Evolutionary conservation across 2,797 vertebrate genomes (phyloP).

Genomic region (Pelobates cultripes): DNA sequence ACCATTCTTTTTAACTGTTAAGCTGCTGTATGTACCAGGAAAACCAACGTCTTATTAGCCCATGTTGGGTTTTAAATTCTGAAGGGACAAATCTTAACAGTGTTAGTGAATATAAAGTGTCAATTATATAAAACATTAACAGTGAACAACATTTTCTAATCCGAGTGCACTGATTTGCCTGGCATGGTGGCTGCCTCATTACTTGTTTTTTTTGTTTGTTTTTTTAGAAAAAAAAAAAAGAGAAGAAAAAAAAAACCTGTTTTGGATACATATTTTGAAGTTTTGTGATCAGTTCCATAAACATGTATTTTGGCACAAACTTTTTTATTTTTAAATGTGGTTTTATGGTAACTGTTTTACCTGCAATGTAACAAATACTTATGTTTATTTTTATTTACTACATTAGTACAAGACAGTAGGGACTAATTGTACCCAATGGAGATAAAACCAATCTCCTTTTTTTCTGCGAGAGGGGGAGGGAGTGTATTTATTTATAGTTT

Average conservation of each 20-base stretch:
- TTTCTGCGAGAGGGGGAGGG: neutral
- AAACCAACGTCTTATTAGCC: slow-evolving; percentile 67
- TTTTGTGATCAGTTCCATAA: slow-evolving; percentile 67
- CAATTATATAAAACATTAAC: slow-evolving; percentile 64
- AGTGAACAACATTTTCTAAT: slow-evolving; percentile 69
- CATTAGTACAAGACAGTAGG: slow-evolving; percentile 52
- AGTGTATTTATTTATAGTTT: slow-evolving; percentile 38
- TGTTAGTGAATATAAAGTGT: slow-evolving; percentile 68
- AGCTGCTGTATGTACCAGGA: slow-evolving; percentile 78
- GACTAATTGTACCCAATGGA: slow-evolving; percentile 32
- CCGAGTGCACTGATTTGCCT: slow-evolving; percentile 67
- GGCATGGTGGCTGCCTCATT: slow-evolving; percentile 64
- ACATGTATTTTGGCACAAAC: slow-evolving; percentile 76
- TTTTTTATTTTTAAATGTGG: neutral
- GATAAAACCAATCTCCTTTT: slow-evolving; percentile 18
- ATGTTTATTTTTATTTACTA: slow-evolving; percentile 59
- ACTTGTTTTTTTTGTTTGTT: slow-evolving; percentile 66
- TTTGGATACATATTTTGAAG: slow-evolving; percentile 56
- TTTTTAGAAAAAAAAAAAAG: neutral
- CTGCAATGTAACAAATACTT: slow-evolving; percentile 57
- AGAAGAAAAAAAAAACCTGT: slow-evolving; percentile 10
- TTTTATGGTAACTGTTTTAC: slow-evolving; percentile 50
- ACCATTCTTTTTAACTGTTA: slow-evolving; percentile 67
- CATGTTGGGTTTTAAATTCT: slow-evolving; percentile 79
- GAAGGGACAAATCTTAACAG: slow-evolving; percentile 68